Conservation (phyloP, 2,113 vertebrate species). For the western clawed frog (Xenopus tropicalis) region DNA sequence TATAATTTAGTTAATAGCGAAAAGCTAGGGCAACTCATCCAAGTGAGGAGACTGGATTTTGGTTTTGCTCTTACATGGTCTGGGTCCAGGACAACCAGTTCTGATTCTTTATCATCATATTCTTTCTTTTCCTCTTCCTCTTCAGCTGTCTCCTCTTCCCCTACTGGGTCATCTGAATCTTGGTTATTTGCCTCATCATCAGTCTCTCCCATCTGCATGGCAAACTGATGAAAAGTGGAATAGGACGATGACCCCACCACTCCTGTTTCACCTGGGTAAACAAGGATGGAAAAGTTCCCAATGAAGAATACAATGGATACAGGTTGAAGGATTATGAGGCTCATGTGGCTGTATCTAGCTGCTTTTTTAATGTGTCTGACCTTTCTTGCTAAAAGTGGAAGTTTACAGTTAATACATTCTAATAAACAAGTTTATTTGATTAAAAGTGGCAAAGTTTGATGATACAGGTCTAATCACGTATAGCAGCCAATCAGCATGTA, state of each 20-base stretch:
- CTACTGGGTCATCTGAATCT: not conserved
- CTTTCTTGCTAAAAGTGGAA: too few relatives aligned
- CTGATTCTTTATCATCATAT: slow-evolving; percentile 45
- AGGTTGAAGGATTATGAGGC: not conserved
- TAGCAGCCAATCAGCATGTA: too few relatives aligned
- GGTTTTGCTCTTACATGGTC: slow-evolving; percentile 73
- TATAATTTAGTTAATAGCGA: too few relatives aligned
- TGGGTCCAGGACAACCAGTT: slow-evolving; percentile 76
- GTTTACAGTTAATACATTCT: too few relatives aligned
- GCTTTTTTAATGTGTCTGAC: too few relatives aligned
- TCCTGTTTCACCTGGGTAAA: not conserved
- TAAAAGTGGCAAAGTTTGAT: too few relatives aligned
- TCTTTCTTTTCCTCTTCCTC: slow-evolving; percentile 25
- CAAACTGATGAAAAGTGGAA: slow-evolving; percentile 8
- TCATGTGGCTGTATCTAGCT: too few relatives aligned
- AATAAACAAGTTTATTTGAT: too few relatives aligned
- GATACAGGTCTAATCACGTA: too few relatives aligned
- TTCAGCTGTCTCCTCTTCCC: slow-evolving; percentile 3
- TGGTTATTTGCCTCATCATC: slow-evolving; percentile 15
- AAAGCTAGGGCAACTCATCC: too few relatives aligned
- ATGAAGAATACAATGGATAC: not conserved
- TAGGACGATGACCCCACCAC: slow-evolving; percentile 8
- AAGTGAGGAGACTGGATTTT: too few relatives aligned
- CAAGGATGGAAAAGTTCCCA: not conserved
- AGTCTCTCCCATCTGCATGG: not conserved